Conservation (phyloP, 2,797 vertebrate species). For the Champsocephalus gunnari region DNA sequence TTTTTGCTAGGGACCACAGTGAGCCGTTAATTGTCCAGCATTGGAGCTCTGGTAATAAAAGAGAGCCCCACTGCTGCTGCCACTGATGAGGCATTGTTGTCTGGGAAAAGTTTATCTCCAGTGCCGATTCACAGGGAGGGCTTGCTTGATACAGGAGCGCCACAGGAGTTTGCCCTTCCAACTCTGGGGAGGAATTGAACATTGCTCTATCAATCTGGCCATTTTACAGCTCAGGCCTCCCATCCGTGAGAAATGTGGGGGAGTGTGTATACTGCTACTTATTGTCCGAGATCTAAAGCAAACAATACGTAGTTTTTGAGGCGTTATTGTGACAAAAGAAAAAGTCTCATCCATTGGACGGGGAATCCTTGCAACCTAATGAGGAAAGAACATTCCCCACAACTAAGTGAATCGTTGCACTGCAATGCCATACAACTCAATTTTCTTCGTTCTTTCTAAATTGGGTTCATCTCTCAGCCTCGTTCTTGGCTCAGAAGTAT, state of each 20-base stretch:
- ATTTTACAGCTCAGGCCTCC: constrained; percentile 80
- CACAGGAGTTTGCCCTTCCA: constrained; percentile 81
- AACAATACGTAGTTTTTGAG: constrained; percentile 56
- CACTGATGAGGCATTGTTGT: constrained; percentile 81
- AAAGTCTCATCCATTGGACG: constrained; percentile 29
- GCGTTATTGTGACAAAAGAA: constrained; percentile 27
- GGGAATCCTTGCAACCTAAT: constrained; percentile 34
- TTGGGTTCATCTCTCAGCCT: constrained; percentile 9
- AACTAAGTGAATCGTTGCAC: constrained; percentile 18
- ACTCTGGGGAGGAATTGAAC: constrained; percentile 80
- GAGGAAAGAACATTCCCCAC: constrained; percentile 34
- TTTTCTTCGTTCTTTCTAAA: constrained; percentile 21
- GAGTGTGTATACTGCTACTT: constrained; percentile 80
- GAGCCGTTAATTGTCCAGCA: constrained; percentile 83
- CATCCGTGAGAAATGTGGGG: constrained; percentile 82
- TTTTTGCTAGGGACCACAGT: constrained; percentile 59
- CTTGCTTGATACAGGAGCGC: constrained; percentile 68
- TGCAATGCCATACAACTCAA: constrained; percentile 10
- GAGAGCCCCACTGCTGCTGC: constrained; percentile 63
- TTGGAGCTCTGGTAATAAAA: constrained; percentile 75
- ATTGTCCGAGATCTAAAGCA: constrained; percentile 73
- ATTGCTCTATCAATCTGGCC: constrained; percentile 83
- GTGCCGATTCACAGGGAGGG: constrained; percentile 78
- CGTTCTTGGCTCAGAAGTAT: constrained; percentile 15
- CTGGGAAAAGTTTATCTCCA: constrained; percentile 79